These are phyloP conservation scores for Idaea biselata DNA, from an alignment of 2,888 invertebrate genomes.

Conservation along the genomic window DNA sequence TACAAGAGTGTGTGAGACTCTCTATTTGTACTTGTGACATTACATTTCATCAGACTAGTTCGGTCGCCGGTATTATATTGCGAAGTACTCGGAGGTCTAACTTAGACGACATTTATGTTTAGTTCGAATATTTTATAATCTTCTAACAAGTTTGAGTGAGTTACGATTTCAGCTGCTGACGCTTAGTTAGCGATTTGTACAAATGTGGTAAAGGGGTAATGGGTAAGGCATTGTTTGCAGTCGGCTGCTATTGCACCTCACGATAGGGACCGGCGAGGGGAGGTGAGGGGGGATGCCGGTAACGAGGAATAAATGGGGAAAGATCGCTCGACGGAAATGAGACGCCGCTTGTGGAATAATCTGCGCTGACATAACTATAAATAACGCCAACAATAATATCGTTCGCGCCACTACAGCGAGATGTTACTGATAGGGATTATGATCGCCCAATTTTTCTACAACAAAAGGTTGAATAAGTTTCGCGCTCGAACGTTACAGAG, in stretches of 20 bases:
- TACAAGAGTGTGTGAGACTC: too few species aligned
- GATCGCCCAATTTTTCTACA: neutral
- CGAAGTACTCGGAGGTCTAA: too few species aligned
- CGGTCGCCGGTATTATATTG: too few species aligned
- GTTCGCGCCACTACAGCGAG: neutral
- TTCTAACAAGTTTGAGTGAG: neutral
- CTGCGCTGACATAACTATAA: neutral
- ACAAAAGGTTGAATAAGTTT: neutral
- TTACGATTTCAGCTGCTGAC: neutral
- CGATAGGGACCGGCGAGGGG: neutral
- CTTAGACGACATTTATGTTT: too few species aligned
- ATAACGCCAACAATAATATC: conserved; percentile 1
- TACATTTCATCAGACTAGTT: too few species aligned
- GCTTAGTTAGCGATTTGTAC: neutral
- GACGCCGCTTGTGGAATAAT: neutral
- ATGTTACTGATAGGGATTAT: neutral
- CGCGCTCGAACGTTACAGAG: neutral
- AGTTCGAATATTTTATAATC: neutral
- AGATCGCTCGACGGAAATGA: conserved; percentile 1
- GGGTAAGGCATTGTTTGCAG: neutral
- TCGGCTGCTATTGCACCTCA: neutral
- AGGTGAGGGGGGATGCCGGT: neutral
- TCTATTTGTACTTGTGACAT: too few species aligned
- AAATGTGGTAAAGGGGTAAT: conserved; percentile 3
- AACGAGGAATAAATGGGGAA: conserved; percentile 5